A percentile compares a stretch with the other conserved stretches of the same genome.
phyloP scores from a whole-genome alignment of 2,888 invertebrate species.

The Dendrolimus houi region DNA sequence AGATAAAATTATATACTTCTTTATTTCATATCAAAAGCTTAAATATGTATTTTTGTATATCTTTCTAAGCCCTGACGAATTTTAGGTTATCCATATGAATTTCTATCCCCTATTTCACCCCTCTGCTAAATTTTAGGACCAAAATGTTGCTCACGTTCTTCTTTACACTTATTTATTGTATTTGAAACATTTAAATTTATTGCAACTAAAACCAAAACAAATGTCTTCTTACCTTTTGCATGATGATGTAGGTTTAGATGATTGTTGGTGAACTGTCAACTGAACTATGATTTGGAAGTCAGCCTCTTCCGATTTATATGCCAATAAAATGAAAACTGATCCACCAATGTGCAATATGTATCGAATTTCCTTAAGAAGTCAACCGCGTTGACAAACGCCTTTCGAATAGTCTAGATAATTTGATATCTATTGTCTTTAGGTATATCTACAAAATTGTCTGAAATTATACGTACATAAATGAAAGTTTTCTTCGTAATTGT shows the following conservation, averaged over 20 bases:
- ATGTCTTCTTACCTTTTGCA: constrained; percentile 36
- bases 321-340: constrained; percentile 59
- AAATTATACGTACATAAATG: too few species aligned
- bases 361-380: constrained; percentile 41
- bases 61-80: too few species aligned
- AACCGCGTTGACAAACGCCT: constrained; percentile 29
- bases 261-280: constrained; percentile 8
- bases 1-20: too few species aligned
- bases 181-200: background rate
- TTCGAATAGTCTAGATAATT: constrained; percentile 8
- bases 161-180: too few species aligned
- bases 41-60: too few species aligned
- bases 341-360: constrained; percentile 50
- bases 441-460: too few species aligned
- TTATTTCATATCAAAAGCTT: too few species aligned
- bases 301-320: constrained; percentile 53
- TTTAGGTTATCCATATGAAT: too few species aligned
- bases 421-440: background rate
- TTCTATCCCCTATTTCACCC: too few species aligned
- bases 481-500: too few species aligned
- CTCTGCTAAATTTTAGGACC: too few species aligned
- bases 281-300: constrained; percentile 33
- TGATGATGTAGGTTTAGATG: constrained; percentile 26
- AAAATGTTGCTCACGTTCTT: too few species aligned
- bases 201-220: background rate